Percentiles rank a stretch among this genome's conserved stretches.
These are phyloP conservation scores for Talpa occidentalis DNA, from an alignment of 2,113 vertebrate species.

Conservation along the genomic window DNA sequence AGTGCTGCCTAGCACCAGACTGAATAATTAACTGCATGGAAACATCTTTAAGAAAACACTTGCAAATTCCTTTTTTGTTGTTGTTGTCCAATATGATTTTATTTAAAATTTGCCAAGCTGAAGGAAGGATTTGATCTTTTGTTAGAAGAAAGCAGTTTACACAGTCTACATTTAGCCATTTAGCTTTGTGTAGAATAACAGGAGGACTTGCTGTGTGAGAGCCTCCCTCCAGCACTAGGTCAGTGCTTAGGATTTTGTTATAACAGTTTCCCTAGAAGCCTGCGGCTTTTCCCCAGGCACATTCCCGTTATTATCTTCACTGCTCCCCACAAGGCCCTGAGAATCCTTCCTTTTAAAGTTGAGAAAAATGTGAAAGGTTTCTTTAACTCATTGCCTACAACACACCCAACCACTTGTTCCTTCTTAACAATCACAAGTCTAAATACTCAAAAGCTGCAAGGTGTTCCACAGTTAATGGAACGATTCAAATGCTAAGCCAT, in stretches of 20 bases:
- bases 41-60: neutral
- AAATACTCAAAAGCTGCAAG: slow-evolving; percentile 51
- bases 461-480: slow-evolving; percentile 54
- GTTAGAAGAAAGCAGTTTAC: slow-evolving; percentile 58
- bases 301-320: neutral
- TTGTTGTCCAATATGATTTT: slow-evolving; percentile 58
- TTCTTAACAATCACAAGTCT: neutral
- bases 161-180: slow-evolving; percentile 55
- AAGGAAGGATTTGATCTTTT: slow-evolving; percentile 54
- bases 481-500: slow-evolving; percentile 65
- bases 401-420: slow-evolving; percentile 6
- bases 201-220: slow-evolving; percentile 21
- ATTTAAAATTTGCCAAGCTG: slow-evolving; percentile 72
- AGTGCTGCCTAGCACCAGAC: neutral
- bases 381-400: neutral
- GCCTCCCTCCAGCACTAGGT: slow-evolving; percentile 2
- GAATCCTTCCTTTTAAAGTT: slow-evolving; percentile 6
- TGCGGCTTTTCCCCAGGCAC: neutral
- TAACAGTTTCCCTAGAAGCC: neutral
- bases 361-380: slow-evolving; percentile 37
- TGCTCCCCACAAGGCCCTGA: neutral
- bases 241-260: neutral
- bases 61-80: no score
- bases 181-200: slow-evolving; percentile 33
- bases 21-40: neutral